phyloP scores from a whole-genome alignment of 1,140 invertebrate genomes.

The Triops longicaudatus region DNA sequence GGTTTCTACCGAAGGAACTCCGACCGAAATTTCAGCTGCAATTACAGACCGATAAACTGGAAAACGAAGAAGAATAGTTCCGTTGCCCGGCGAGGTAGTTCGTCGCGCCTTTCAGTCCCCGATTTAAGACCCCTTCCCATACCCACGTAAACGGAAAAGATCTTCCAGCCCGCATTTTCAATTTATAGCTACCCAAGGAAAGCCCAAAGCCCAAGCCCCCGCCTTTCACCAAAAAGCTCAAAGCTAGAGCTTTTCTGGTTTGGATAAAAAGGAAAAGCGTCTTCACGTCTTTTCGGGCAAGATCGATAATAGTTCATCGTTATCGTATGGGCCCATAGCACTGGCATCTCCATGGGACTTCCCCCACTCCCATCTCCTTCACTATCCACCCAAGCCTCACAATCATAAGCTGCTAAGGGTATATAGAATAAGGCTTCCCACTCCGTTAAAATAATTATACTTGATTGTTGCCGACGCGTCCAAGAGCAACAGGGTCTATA shows the following conservation, averaged over 20 bases:
- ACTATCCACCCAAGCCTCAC: no score
- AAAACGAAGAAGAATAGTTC: neutral
- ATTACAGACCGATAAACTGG: neutral
- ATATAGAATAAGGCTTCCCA: neutral
- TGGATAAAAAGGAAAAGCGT: neutral
- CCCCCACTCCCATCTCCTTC: neutral
- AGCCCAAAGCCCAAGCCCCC: neutral
- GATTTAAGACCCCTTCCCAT: neutral
- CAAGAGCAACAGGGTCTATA: neutral
- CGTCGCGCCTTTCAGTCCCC: neutral
- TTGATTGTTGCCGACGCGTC: neutral
- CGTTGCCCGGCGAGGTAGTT: neutral
- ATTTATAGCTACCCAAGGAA: neutral
- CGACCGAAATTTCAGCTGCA: neutral
- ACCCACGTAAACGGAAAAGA: neutral
- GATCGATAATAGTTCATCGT: slow-evolving; percentile 12
- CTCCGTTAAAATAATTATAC: neutral
- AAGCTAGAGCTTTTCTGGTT: neutral
- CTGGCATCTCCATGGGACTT: neutral
- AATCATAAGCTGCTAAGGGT: neutral
- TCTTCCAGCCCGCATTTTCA: neutral
- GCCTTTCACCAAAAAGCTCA: neutral
- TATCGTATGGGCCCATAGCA: slow-evolving; percentile 10
- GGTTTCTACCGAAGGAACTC: neutral
- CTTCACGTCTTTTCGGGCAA: neutral